A percentile compares a stretch with the other conserved stretches of the same genome.
Conservation (phyloP, 2,113 vertebrate genomes). For the Alouatta palliata region DNA sequence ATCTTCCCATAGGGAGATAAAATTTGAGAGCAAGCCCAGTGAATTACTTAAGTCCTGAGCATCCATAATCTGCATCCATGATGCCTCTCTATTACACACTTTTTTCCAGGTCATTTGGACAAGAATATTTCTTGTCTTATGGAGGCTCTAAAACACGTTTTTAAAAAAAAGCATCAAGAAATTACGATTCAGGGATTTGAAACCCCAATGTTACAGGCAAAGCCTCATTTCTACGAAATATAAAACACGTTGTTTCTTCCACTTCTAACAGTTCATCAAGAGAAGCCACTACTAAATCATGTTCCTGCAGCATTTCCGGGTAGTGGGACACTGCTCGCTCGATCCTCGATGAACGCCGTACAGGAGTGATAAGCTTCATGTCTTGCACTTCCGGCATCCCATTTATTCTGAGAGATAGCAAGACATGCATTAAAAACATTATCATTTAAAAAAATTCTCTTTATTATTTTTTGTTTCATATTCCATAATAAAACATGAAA, state of each 20-base stretch:
- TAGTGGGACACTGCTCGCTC: conserved; percentile 43
- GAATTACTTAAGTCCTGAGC: neutral
- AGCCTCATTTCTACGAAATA: conserved; percentile 82
- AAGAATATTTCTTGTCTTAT: neutral
- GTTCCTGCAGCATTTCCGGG: conserved; percentile 81
- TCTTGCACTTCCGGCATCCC: conserved; percentile 14
- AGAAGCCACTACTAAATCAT: conserved; percentile 81
- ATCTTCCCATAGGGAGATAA: neutral
- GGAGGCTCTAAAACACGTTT: neutral
- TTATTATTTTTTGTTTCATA: neutral
- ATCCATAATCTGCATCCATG: neutral
- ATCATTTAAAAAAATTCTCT: neutral
- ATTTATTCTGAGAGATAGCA: conserved; percentile 43
- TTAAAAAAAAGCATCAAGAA: neutral
- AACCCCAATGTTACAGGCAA: conserved; percentile 76
- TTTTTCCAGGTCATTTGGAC: neutral
- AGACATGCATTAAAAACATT: neutral
- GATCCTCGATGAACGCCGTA: conserved; percentile 82
- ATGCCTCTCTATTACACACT: neutral
- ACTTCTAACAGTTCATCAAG: conserved; percentile 78
- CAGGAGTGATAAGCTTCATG: conserved; percentile 81
- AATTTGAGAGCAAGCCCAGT: neutral
- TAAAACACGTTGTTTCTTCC: conserved; percentile 72
- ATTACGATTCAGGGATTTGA: conserved; percentile 54
- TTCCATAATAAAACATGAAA: neutral